A percentile compares a stretch with the other conserved stretches of the same genome.
Evolutionary conservation across 2,888 invertebrate genomes (phyloP).

Genomic region (Parnassius glacialis): DNA sequence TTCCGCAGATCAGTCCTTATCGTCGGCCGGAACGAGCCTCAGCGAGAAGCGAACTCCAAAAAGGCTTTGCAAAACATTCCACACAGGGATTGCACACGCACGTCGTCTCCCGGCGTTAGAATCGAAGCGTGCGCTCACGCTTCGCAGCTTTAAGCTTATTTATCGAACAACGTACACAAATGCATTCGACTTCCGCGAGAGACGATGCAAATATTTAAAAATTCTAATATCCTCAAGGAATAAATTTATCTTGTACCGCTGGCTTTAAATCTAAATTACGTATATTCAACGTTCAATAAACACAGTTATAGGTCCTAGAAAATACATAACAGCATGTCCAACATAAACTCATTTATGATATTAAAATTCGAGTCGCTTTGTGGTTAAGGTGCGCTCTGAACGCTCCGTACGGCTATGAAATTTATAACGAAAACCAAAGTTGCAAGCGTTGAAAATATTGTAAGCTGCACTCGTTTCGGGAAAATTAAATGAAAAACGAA

Average conservation of each 20-base stretch:
- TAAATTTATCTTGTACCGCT: not conserved
- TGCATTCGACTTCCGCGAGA: slow-evolving; percentile 21
- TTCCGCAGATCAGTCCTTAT: slow-evolving; percentile 79
- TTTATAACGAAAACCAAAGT: slow-evolving; percentile 74
- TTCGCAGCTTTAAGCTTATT: slow-evolving; percentile 55
- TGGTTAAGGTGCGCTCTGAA: slow-evolving; percentile 31
- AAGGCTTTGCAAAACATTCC: slow-evolving; percentile 61
- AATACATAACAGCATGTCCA: slow-evolving; percentile 13
- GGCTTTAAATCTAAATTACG: not conserved
- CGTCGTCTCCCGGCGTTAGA: slow-evolving; percentile 43
- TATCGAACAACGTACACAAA: slow-evolving; percentile 55
- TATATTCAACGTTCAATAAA: not conserved
- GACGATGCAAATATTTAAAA: slow-evolving; percentile 20
- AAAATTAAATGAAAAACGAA: slow-evolving; percentile 79
- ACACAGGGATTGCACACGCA: slow-evolving; percentile 49
- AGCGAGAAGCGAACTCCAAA: slow-evolving; percentile 47
- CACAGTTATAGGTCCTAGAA: slow-evolving; percentile 6
- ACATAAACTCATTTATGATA: slow-evolving; percentile 27
- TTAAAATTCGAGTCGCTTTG: slow-evolving; percentile 27
- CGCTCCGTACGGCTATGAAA: slow-evolving; percentile 49
- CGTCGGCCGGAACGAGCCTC: slow-evolving; percentile 66
- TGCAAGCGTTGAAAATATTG: slow-evolving; percentile 76
- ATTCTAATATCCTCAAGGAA: slow-evolving; percentile 10
- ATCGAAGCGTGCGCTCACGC: slow-evolving; percentile 53
- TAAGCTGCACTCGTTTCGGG: slow-evolving; percentile 76